Evolutionary conservation across 1,140 invertebrate species (phyloP).

Genomic region (Meloidogyne floridensis): DNA sequence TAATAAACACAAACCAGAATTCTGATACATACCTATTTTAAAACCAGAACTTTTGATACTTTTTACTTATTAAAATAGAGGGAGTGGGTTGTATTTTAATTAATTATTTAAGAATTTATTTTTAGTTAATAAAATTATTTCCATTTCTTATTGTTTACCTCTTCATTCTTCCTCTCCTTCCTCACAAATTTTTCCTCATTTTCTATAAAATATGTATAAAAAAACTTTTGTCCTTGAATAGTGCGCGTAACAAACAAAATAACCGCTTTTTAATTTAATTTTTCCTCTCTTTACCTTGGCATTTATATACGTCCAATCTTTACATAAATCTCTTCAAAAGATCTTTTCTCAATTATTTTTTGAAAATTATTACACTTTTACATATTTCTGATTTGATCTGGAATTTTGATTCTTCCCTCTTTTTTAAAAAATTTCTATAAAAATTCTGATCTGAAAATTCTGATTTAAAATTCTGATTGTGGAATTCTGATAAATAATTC

Average conservation of each 20-base stretch:
- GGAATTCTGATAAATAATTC: too few species aligned
- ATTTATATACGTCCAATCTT: background rate
- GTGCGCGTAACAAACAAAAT: slow-evolving; percentile 3
- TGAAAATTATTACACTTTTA: background rate
- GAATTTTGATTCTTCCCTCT: background rate
- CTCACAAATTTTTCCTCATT: background rate
- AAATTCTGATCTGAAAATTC: too few species aligned
- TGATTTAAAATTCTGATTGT: too few species aligned
- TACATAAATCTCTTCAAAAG: background rate
- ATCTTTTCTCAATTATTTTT: background rate
- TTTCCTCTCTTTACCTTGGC: background rate
- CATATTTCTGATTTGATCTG: background rate
- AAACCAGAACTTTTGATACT: too few species aligned
- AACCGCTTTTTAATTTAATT: slow-evolving; percentile 1
- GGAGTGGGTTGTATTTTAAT: too few species aligned
- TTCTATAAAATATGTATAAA: background rate
- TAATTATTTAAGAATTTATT: too few species aligned
- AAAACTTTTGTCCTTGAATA: slow-evolving; percentile 1
- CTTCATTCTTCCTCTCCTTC: background rate
- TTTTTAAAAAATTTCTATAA: too few species aligned
- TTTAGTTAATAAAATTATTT: background rate
- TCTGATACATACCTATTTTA: too few species aligned
- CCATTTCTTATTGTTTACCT: background rate
- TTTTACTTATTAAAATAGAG: too few species aligned
- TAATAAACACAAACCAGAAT: too few species aligned